These are phyloP conservation scores for Lates calcarifer DNA, from an alignment of 2,113 vertebrate species.

Conservation along the genomic window DNA sequence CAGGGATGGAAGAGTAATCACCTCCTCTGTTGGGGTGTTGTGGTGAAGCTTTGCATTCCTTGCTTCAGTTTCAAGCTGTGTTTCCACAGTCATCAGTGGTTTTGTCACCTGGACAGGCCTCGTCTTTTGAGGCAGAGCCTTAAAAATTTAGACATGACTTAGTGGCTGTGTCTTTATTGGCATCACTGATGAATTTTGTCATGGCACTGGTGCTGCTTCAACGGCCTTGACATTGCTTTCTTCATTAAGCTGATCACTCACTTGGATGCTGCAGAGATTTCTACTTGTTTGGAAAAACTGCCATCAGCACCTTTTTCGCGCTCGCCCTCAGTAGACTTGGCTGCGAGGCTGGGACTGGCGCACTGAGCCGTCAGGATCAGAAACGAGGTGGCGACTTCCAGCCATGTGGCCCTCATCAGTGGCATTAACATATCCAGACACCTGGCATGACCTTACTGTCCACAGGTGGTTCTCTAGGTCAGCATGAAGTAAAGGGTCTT, in stretches of 20 bases:
- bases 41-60: slow-evolving; percentile 52
- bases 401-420: slow-evolving; percentile 17
- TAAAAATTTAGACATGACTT: slow-evolving; percentile 28
- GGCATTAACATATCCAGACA: slow-evolving; percentile 7
- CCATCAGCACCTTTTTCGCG: slow-evolving; percentile 25
- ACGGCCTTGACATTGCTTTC: background rate
- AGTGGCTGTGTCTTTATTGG: slow-evolving; percentile 19
- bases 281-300: slow-evolving; percentile 49
- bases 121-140: slow-evolving; percentile 5
- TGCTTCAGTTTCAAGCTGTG: slow-evolving; percentile 31
- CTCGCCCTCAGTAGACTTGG: slow-evolving; percentile 21
- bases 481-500: background rate
- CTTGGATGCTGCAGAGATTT: slow-evolving; percentile 19
- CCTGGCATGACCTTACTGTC: background rate
- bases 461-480: slow-evolving; percentile 21
- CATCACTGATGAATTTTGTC: background rate
- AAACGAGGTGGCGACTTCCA: slow-evolving; percentile 19
- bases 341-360: slow-evolving; percentile 2
- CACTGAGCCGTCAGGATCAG: slow-evolving; percentile 4
- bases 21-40: slow-evolving; percentile 34
- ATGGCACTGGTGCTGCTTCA: background rate
- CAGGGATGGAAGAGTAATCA: slow-evolving; percentile 51
- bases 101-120: slow-evolving; percentile 49
- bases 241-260: slow-evolving; percentile 28
- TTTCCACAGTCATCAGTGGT: slow-evolving; percentile 33